Percentiles rank a stretch among this genome's conserved stretches.
Conservation (phyloP, 2,888 invertebrate genomes). For the Parasteatoda lunata region DNA sequence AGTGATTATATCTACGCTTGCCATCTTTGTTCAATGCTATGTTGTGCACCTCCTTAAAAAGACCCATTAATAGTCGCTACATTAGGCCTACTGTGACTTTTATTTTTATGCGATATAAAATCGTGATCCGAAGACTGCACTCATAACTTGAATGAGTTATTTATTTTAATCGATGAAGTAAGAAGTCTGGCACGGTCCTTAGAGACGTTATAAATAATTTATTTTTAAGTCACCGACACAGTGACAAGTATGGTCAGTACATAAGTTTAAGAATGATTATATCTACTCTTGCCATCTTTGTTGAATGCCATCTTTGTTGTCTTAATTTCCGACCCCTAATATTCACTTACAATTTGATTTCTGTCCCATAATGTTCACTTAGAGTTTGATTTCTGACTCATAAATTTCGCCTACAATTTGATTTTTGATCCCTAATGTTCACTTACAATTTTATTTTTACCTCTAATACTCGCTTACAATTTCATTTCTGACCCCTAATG, state of each 20-base stretch:
- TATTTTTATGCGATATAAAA: background rate
- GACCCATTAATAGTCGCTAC: slow-evolving; percentile 53
- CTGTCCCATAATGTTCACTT: too few relatives aligned
- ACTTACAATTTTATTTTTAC: too few relatives aligned
- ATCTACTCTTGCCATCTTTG: too few relatives aligned
- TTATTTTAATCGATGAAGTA: slow-evolving; percentile 27
- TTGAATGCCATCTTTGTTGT: slow-evolving; percentile 1
- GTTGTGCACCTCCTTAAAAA: slow-evolving; percentile 32
- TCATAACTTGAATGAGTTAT: slow-evolving; percentile 3
- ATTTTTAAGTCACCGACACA: background rate
- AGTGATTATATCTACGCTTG: background rate
- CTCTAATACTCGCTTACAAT: too few relatives aligned
- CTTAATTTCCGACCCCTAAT: background rate
- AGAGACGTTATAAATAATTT: background rate
- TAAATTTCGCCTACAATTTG: too few relatives aligned
- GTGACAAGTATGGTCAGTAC: background rate
- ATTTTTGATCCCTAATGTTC: too few relatives aligned
- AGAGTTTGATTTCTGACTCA: too few relatives aligned
- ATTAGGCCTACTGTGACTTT: slow-evolving; percentile 15
- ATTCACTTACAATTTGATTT: too few relatives aligned
- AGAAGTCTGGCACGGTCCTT: slow-evolving; percentile 8
- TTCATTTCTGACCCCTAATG: too few relatives aligned
- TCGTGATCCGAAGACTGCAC: background rate
- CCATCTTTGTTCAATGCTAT: background rate
- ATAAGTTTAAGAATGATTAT: background rate